Conservation (phyloP, 2,113 vertebrate species). For the Pavo muticus region DNA sequence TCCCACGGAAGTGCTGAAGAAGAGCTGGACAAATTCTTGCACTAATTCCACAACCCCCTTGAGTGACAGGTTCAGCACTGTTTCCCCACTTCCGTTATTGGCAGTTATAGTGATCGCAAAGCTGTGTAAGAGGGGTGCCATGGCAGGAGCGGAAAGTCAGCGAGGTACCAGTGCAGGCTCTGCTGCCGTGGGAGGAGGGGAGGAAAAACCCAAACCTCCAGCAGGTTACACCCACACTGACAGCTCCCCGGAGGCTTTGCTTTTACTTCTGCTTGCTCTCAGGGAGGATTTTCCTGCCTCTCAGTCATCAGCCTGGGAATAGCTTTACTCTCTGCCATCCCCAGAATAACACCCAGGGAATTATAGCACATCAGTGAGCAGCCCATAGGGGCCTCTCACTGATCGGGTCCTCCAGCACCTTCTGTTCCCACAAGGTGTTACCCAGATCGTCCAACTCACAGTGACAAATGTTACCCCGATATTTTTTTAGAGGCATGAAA, state of each 20-base stretch:
- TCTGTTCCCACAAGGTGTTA: slow-evolving; percentile 13
- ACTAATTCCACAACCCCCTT: neutral
- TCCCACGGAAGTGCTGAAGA: neutral
- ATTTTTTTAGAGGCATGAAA: neutral
- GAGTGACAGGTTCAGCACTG: neutral
- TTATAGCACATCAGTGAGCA: neutral
- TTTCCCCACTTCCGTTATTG: neutral
- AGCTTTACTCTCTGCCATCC: slow-evolving; percentile 6
- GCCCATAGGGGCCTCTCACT: neutral
- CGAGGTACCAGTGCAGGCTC: neutral
- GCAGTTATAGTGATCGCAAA: neutral
- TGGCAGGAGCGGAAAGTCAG: neutral
- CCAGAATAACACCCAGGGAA: neutral
- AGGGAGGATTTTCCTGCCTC: slow-evolving; percentile 23
- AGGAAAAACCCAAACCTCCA: neutral
- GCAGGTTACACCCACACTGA: neutral
- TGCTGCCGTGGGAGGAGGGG: neutral
- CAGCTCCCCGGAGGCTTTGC: neutral
- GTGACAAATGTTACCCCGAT: neutral
- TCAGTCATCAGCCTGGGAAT: neutral
- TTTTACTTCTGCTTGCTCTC: slow-evolving; percentile 11
- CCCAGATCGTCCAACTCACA: neutral
- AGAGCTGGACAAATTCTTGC: slow-evolving; percentile 13
- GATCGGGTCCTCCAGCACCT: neutral
- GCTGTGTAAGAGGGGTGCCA: neutral